Evolutionary conservation across 2,888 invertebrate genomes (phyloP), one percentile per base, ranked within the genome.

Genomic region (Chouioia cunea): DNA sequence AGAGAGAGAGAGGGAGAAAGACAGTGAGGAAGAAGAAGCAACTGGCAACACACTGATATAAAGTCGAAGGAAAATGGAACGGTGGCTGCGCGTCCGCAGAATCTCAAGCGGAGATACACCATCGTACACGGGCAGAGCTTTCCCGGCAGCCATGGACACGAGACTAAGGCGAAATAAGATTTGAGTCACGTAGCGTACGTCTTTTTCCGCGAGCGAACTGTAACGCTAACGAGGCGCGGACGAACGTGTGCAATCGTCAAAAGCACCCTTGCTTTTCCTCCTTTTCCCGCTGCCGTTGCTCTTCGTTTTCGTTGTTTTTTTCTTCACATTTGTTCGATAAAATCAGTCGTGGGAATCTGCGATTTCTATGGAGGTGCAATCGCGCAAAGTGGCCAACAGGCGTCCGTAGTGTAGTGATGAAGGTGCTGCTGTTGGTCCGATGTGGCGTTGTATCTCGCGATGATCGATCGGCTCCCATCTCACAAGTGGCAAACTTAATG

Each of bases 111-210:
- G 23, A 53, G 3, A 43, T 77, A 78, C 76, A 73, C 74, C 75
- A 77, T 74, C 73, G 36, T 36, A 36, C 36, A 36, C 36, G 36
- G 36, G 47, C 16, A 15, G 23, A 43, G 50, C 52, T 57, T 57
- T 56, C 43, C 74, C 75, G 73, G 60, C n/a, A 58, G 65, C 12
- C 48, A 48, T 16, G 43, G 27, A 52, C n/a, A 18, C 53, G 73
- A 73, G 76, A 74, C 54, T 65, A 60, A 53, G 70, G 46, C 63
- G 59, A 76, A 82, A 82, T 81, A 76, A 79, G 81, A 83, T 83
- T 82, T 82, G 77, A 82, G 83, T 83, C 83, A 83, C 83, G 83
- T 83, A 81, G 75, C 60, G 53, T 65, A 68, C 74, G 76, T 79
- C 80, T 78, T 79, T 78, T 79, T 75, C 66, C 73, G 73, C 58